phyloP scores from a whole-genome alignment of 2,797 vertebrate species.

The Balearica regulorum region DNA sequence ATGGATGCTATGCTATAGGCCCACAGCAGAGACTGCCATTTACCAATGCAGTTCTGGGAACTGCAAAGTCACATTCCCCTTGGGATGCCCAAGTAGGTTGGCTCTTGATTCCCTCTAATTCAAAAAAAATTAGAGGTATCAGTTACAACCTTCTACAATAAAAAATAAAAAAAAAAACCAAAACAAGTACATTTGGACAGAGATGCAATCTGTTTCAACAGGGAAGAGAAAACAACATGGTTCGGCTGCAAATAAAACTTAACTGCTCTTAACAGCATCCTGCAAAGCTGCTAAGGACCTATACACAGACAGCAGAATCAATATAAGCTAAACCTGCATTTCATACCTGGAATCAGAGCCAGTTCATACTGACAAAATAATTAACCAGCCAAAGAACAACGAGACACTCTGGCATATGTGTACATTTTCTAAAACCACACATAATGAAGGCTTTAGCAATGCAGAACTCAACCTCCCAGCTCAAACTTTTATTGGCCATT shows the following conservation, averaged over 20 bases:
- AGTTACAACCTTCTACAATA: neutral
- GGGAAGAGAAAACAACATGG: neutral
- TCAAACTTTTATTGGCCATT: conserved; percentile 64
- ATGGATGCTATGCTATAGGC: neutral
- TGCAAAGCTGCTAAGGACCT: neutral
- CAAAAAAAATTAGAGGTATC: neutral
- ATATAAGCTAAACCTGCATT: conserved; percentile 36
- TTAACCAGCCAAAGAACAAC: neutral
- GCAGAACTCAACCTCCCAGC: neutral
- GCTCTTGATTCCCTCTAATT: neutral
- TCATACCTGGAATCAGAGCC: neutral
- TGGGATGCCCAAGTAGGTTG: neutral
- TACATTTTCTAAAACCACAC: neutral
- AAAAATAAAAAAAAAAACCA: neutral
- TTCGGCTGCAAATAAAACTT: neutral
- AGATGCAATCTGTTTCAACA: neutral
- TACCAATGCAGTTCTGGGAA: neutral
- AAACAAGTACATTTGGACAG: neutral
- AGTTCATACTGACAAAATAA: neutral
- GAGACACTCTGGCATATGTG: neutral
- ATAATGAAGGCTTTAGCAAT: conserved; percentile 20
- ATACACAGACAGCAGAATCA: neutral
- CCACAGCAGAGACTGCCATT: neutral
- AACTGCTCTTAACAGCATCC: neutral
- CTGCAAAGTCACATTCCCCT: neutral